Evolutionary conservation across 1,140 invertebrate genomes (phyloP).

Genomic region (Dufourea novaeangliae): DNA sequence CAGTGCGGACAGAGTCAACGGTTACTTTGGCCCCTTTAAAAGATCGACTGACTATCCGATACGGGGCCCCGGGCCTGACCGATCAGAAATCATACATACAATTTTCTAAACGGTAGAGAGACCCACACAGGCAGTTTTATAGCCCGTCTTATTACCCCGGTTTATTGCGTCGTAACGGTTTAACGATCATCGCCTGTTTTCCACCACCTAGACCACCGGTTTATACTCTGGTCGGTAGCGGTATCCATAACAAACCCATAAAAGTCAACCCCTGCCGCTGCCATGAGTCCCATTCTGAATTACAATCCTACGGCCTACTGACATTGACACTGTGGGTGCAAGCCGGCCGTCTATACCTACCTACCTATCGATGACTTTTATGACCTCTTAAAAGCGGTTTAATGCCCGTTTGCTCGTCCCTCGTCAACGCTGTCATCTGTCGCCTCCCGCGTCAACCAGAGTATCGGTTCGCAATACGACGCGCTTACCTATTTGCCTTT

Average conservation of each 20-base stretch:
- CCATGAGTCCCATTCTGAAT: slow-evolving; percentile 73
- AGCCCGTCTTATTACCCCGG: slow-evolving; percentile 76
- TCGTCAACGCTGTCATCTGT: slow-evolving; percentile 60
- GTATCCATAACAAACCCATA: slow-evolving; percentile 74
- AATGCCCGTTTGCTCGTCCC: slow-evolving; percentile 59
- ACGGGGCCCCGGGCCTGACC: slow-evolving; percentile 24
- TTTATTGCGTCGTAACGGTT: slow-evolving; percentile 81
- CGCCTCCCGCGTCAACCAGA: slow-evolving; percentile 49
- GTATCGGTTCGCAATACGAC: slow-evolving; percentile 37
- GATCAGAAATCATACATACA: slow-evolving; percentile 33
- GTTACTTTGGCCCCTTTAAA: slow-evolving; percentile 35
- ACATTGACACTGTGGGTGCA: slow-evolving; percentile 72
- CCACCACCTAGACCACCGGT: slow-evolving; percentile 52
- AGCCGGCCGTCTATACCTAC: slow-evolving; percentile 18
- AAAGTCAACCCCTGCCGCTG: slow-evolving; percentile 61
- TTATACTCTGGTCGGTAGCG: slow-evolving; percentile 52
- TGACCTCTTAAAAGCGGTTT: slow-evolving; percentile 65
- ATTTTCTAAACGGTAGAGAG: slow-evolving; percentile 59
- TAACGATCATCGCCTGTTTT: slow-evolving; percentile 76
- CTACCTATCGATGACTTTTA: slow-evolving; percentile 77
- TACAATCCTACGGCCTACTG: slow-evolving; percentile 73
- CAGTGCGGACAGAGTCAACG: slow-evolving; percentile 67
- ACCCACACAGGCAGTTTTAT: slow-evolving; percentile 72
- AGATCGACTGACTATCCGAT: slow-evolving; percentile 28
- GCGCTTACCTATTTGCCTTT: slow-evolving; percentile 37